Conservation (phyloP, 2,888 invertebrate genomes). For the Leptura quadrifasciata region DNA sequence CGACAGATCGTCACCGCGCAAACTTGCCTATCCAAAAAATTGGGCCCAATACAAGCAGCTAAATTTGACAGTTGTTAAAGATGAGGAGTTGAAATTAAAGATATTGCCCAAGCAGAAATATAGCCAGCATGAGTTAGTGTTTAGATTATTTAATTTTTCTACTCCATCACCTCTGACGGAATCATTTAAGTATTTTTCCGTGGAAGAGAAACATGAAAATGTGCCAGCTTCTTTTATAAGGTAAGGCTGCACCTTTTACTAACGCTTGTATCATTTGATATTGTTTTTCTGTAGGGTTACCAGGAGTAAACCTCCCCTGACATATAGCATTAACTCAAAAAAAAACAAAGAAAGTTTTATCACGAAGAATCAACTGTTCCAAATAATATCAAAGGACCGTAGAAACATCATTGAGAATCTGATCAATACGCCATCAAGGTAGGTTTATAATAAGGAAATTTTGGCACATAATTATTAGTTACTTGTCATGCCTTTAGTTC, state of each 20-base stretch:
- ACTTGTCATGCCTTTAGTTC: too few relatives aligned
- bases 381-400: slow-evolving; percentile 59
- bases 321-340: slow-evolving; percentile 63
- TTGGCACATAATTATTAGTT: too few relatives aligned
- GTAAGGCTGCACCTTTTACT: slow-evolving; percentile 54
- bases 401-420: slow-evolving; percentile 59
- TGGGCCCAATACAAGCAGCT: slow-evolving; percentile 63
- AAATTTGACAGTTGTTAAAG: slow-evolving; percentile 51
- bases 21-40: slow-evolving; percentile 60
- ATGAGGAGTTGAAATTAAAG: slow-evolving; percentile 54
- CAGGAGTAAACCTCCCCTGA: slow-evolving; percentile 62
- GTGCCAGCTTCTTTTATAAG: slow-evolving; percentile 65
- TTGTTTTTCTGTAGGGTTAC: slow-evolving; percentile 65
- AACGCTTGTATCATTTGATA: background rate
- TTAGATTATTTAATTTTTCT: slow-evolving; percentile 61
- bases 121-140: slow-evolving; percentile 48
- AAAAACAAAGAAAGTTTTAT: slow-evolving; percentile 59
- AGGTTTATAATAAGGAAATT: slow-evolving; percentile 14
- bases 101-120: slow-evolving; percentile 46
- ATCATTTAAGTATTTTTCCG: slow-evolving; percentile 58
- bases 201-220: slow-evolving; percentile 58
- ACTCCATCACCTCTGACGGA: slow-evolving; percentile 62
- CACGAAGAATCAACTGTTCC: slow-evolving; percentile 61
- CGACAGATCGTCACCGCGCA: slow-evolving; percentile 51
- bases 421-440: slow-evolving; percentile 49